Percentiles rank a stretch among this genome's conserved stretches.
Evolutionary conservation across 2,113 vertebrate genomes (phyloP).

Genomic region (Heterotilapia buettikoferi): DNA sequence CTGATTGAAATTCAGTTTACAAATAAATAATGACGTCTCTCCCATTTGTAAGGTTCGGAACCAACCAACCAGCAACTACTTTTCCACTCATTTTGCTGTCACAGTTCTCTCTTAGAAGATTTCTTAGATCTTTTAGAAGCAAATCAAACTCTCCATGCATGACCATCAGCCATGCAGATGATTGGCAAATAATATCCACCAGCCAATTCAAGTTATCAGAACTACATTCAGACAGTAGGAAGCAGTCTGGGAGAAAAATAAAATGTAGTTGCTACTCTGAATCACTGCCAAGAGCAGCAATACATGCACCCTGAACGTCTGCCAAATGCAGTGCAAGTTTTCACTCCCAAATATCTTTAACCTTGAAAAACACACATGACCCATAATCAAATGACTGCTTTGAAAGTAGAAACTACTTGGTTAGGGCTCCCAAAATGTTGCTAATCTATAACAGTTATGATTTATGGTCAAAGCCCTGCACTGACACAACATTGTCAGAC

Average conservation of each 20-base stretch:
- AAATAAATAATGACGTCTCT: not conserved
- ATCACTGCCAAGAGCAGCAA: not conserved
- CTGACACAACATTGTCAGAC: not conserved
- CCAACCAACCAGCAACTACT: not conserved
- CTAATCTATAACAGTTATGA: not conserved
- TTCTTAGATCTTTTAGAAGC: not conserved
- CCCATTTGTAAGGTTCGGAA: not conserved
- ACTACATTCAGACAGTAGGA: not conserved
- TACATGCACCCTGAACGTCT: not conserved
- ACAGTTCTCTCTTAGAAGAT: not conserved
- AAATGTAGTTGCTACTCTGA: not conserved
- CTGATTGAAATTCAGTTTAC: not conserved
- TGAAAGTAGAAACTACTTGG: not conserved
- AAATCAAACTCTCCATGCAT: not conserved
- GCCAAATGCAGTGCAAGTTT: not conserved
- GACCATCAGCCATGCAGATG: not conserved
- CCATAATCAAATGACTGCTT: not conserved
- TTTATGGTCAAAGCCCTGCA: rapidly evolving
- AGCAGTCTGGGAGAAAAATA: not conserved
- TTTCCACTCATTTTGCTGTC: not conserved
- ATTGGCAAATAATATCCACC: not conserved
- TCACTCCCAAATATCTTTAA: not conserved
- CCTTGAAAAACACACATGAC: not conserved
- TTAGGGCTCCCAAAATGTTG: not conserved
- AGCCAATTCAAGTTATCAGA: not conserved